Base-by-base conservation (phyloP, 2,797 vertebrate species). In the Microctenopoma lineatum region DNA sequence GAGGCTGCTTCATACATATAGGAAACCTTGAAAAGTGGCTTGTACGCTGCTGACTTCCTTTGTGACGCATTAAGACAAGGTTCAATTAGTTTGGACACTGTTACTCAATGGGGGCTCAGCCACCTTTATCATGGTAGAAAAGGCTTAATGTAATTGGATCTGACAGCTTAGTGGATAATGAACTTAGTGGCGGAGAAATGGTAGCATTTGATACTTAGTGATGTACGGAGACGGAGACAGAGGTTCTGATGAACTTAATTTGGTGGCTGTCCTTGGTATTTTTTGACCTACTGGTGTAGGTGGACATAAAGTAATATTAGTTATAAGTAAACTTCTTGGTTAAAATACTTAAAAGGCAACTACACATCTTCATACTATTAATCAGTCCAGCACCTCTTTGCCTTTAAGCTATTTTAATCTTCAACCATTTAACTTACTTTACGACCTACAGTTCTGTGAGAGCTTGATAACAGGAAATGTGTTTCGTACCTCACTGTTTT, bases 111-210 rank as follows among this genome's bases (percentile, higher is more conserved):
- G 26, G 25, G 65, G 73, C 81, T 84, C 78, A 56, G 68, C 47
- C 68, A 56, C 71, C 71, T 81, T 85, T 62, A 85, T 89, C 77
- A 42, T 57, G 44, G 57, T 59, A 71, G 69, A 82, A 70, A 81
- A 67, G 70, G 50, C 70, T 90, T 82, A 75, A 78, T 89, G 85
- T 85, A 86, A 86, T 87, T 84, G 82, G 77, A 87, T 75, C 70
- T 87, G 86, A 75, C 87, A 83, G 83, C 83, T 83, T 50, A 2
- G 60, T 68, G 65, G 77, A 81, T 89, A 89, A 91, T 90, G 69
- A 86, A 84, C 85, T 86, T 85, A 79, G 79, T 14, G 3, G 51
- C 6, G 4, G 62, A 66, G 68, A 66, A 59, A 55, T 63, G 38
- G 65, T 76, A 63, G 65, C 62, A 69, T 68, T 52, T 0, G 10